A percentile compares a stretch with the other conserved stretches of the same genome.
Evolutionary conservation across 1,140 invertebrate genomes (phyloP).

Genomic region (Eumaeus atala): DNA sequence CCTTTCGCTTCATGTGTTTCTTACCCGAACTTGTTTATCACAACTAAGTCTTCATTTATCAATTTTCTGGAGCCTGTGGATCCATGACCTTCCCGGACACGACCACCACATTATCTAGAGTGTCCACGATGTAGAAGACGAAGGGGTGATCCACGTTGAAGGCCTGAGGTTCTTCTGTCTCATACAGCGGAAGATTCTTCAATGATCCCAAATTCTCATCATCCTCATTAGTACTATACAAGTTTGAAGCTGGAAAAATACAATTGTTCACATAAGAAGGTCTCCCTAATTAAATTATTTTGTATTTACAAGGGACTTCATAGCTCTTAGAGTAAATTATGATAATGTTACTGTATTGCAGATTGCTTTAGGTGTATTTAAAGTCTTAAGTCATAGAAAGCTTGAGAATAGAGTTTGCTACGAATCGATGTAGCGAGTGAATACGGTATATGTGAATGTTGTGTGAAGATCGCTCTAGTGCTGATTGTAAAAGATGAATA

Average conservation of each 20-base stretch:
- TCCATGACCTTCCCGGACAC: constrained; percentile 78
- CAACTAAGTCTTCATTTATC: constrained; percentile 32
- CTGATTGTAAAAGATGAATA: too few relatives aligned
- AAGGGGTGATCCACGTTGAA: constrained; percentile 80
- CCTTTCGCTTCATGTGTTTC: too few relatives aligned
- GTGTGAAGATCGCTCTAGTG: too few relatives aligned
- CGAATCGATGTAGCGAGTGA: too few relatives aligned
- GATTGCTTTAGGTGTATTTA: too few relatives aligned
- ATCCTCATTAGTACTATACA: constrained; percentile 29
- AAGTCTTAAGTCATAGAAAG: too few relatives aligned
- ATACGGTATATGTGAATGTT: too few relatives aligned
- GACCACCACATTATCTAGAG: constrained; percentile 75
- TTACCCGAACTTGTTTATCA: constrained; percentile 1
- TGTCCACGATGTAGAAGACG: constrained; percentile 80
- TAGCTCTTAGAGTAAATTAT: background rate
- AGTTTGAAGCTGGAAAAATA: background rate
- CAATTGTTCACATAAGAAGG: constrained; percentile 1
- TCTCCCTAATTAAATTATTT: too few relatives aligned
- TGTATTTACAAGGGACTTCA: too few relatives aligned
- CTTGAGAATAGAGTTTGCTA: too few relatives aligned
- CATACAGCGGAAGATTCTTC: constrained; percentile 47
- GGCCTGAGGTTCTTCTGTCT: constrained; percentile 38
- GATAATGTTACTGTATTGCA: too few relatives aligned
- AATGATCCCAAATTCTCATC: constrained; percentile 23
- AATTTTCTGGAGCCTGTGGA: constrained; percentile 43